Conservation (phyloP, 2,113 vertebrate genomes). For the Eira barbara region DNA sequence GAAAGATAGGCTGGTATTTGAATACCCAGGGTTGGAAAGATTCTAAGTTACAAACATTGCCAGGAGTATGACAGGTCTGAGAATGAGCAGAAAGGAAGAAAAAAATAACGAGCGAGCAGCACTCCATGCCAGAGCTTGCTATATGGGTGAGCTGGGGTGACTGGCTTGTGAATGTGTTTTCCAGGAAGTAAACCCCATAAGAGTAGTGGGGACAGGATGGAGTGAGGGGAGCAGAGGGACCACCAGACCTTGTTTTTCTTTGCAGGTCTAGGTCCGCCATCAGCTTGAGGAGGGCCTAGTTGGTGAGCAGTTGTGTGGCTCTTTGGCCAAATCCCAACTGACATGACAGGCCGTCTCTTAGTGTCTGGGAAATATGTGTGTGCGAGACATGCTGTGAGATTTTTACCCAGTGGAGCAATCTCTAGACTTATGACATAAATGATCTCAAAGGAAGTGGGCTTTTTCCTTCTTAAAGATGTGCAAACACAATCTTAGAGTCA, state of each 20-base stretch:
- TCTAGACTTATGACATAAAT: neutral
- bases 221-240: neutral
- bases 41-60: neutral
- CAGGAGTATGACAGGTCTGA: neutral
- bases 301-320: neutral
- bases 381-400: neutral
- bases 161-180: neutral
- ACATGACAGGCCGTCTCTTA: neutral
- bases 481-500: neutral
- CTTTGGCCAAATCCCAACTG: neutral
- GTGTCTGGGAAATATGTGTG: neutral
- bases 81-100: neutral
- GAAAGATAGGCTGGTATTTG: constrained; percentile 40
- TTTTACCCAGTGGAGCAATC: neutral
- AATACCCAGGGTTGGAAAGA: neutral
- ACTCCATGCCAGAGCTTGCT: neutral
- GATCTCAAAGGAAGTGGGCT: neutral
- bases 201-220: neutral
- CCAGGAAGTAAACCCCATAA: neutral
- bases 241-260: neutral
- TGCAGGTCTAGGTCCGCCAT: neutral
- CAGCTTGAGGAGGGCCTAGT: neutral
- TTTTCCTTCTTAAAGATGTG: neutral
- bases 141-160: neutral
- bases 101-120: neutral